Evolutionary conservation across 2,113 vertebrate genomes (phyloP).

Genomic region (Megalops atlanticus): DNA sequence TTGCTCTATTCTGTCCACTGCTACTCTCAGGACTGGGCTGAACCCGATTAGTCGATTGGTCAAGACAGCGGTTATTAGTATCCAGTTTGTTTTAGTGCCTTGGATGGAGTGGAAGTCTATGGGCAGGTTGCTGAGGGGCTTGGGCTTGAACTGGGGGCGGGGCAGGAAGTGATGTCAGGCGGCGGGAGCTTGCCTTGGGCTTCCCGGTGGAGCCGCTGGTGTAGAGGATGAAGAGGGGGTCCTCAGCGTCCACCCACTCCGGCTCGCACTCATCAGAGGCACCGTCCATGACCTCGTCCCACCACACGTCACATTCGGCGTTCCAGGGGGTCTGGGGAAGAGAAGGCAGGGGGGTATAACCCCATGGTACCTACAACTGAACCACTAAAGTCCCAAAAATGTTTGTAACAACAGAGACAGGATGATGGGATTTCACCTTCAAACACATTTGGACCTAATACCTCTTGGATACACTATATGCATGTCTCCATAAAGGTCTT

Average conservation of each 20-base stretch:
- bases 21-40: background rate
- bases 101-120: background rate
- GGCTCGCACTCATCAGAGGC: constrained; percentile 72
- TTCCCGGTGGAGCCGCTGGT: constrained; percentile 82
- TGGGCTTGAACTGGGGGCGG: background rate
- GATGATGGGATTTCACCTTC: no score
- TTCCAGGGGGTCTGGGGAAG: constrained; percentile 70
- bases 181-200: constrained; percentile 67
- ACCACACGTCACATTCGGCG: constrained; percentile 67
- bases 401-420: no score
- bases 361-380: background rate
- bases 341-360: background rate
- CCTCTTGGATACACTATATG: no score
- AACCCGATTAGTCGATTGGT: background rate
- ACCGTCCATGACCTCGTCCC: constrained; percentile 68
- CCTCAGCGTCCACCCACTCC: constrained; percentile 78
- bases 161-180: background rate
- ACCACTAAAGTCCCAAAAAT: background rate
- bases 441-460: no score
- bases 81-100: background rate
- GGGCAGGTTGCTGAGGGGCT: background rate
- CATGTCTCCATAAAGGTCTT: no score
- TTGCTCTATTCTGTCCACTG: background rate
- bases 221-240: constrained; percentile 80
- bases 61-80: background rate